A percentile compares a stretch with the other conserved stretches of the same genome.
phyloP scores from a whole-genome alignment of 2,888 invertebrate species.

The Leptothorax acervorum region DNA sequence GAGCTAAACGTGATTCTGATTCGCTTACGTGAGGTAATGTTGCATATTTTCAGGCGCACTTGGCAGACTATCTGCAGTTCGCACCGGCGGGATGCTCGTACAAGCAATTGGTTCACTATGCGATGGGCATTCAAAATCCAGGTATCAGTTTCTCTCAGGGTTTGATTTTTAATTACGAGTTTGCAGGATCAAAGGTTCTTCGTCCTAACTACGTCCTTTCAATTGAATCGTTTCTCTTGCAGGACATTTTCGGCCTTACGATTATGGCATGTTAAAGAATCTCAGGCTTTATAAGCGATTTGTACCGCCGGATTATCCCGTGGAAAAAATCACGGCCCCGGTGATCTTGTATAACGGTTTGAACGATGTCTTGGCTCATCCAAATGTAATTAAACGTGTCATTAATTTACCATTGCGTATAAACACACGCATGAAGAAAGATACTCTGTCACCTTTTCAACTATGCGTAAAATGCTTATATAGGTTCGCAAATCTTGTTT shows the following conservation, averaged over 20 bases:
- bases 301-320: conserved; percentile 85
- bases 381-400: conserved; percentile 24
- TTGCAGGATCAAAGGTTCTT: too few relatives aligned
- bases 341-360: conserved; percentile 86
- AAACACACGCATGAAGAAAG: neutral
- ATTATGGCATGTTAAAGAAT: conserved; percentile 81
- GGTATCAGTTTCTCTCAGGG: conserved; percentile 15
- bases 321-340: conserved; percentile 86
- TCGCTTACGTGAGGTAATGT: neutral
- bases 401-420: neutral
- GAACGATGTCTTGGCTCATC: conserved; percentile 86
- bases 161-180: neutral
- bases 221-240: neutral
- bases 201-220: neutral
- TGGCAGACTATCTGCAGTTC: conserved; percentile 27
- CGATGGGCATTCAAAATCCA: conserved; percentile 34
- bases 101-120: conserved; percentile 57
- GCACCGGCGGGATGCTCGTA: conserved; percentile 56
- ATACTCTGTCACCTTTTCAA: neutral
- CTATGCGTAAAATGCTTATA: neutral
- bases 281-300: conserved; percentile 78
- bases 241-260: conserved; percentile 45
- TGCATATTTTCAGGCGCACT: conserved; percentile 16
- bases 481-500: neutral
- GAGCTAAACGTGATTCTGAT: neutral